Evolutionary conservation across 1,140 invertebrate species (phyloP), one percentile per base, ranked within the genome.

Genomic region (Megalopta genalis): DNA sequence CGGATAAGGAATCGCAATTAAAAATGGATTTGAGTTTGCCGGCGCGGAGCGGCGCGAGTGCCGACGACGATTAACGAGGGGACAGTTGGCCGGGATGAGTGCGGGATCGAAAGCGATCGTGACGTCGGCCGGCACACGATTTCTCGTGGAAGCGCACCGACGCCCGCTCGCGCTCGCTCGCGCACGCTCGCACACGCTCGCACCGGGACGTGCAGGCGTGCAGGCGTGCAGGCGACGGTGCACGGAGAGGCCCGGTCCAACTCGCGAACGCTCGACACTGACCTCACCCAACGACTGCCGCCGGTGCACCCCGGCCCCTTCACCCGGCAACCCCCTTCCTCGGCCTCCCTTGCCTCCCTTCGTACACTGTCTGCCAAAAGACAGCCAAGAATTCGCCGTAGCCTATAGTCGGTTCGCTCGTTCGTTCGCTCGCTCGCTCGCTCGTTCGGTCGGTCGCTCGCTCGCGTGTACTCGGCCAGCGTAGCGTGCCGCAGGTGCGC

Each of bases 231-330:
- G 59, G 73, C 65, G 77, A 57, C 73, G 73, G 76, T 73, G 63
- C 85, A 82, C 73, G 72, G 83, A 66, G 76, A 87, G 90, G 90
- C 90, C 90, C 90, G 90, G 89, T 91, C 92, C 90, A 90, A 91
- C 90, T 89, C 88, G 88, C 88, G 86, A 91, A 89, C 87, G 88
- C 88, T 89, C 91, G 90, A 90, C 91, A 92, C 89, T 92, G 91
- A 93, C 92, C 92, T 92, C 91, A 92, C 91, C 90, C 91, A 92
- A 93, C 91, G 89, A 88, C 83, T 88, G 88, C 82, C 83, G 71
- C 76, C 82, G 82, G 77, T 84, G 72, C 82, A 79, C 80, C 66
- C 69, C 79, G 39, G 42, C 23, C 75, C 49, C 60, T 7, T 25
- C 39, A 21, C 37, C 18, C 54, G 8, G n/a, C 32, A 5, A 21